Evolutionary conservation across 2,797 vertebrate species (phyloP), one percentile per base, ranked within the genome.

Genomic region (Phoebastria nigripes): DNA sequence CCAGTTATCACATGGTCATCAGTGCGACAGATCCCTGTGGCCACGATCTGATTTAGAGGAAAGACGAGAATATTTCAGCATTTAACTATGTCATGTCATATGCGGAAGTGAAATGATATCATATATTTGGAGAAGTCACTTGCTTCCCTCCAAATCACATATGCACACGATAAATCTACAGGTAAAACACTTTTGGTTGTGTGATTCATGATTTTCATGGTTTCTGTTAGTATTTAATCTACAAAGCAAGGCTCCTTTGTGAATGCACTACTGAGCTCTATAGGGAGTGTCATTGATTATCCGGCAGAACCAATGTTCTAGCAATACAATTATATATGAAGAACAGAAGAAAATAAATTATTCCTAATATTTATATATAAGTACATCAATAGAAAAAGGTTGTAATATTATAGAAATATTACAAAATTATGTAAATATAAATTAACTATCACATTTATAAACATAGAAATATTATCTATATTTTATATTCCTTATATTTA

Each of bases 11-110:
- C 98, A 63, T 99, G 98, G 58, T 98, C 98, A 69, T 99, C 99
- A 8, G 99, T 98, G 58, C 99, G 98, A 93, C 99, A 99, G 97
- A 99, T 98, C 7, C 98, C 99, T 9, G 98, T 98, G 33, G 99
- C 98, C 70, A 98, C 86, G 18, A 99, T 94, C 99, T 99, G 89
- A 61, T 87, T 51, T 63, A 73, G 31, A 66, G 49, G 22, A 80
- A 82, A 84, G 44, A 58, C 5, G 91, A 92, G 41, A 90, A 52
- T 31, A 59, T 41, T 83, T 82, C 39, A 74, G 67, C 17, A 39
- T 82, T 83, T 67, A 78, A 44, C 28, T 29, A 4, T 6, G 11
- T 69, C 62, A 33, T 2, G 2, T 62, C 44, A 24, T 15, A 44
- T 14, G 11, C 0, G 0, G 46, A 71, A 87, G 29, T 62, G 47